Percentiles rank a stretch among this genome's conserved stretches.
Conservation (phyloP, 2,797 vertebrate species). For the Falco columbarius region DNA sequence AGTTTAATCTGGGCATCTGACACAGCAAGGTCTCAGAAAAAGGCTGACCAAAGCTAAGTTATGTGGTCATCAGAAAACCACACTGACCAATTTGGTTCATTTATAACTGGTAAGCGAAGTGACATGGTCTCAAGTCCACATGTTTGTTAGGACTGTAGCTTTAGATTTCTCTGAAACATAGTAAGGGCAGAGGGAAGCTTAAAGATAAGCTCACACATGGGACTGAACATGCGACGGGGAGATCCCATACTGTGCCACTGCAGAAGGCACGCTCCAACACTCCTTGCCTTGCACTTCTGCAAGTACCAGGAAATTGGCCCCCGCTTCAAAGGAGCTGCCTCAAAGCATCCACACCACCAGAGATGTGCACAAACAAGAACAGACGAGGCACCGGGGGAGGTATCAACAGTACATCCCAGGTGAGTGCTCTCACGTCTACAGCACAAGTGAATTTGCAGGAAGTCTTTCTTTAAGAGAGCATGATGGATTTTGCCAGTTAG, state of each 20-base stretch:
- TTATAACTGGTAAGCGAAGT: neutral
- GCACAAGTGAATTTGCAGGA: neutral
- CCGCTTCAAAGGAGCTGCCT: constrained; percentile 14
- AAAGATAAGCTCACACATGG: neutral
- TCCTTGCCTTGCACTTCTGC: neutral
- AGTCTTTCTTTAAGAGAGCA: neutral
- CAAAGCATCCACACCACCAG: neutral
- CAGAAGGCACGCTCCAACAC: neutral
- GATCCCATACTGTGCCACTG: neutral
- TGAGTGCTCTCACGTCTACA: neutral
- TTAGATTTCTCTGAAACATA: neutral
- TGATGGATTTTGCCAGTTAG: neutral
- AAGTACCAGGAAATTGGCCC: neutral
- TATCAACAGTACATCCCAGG: neutral
- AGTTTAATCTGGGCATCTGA: neutral
- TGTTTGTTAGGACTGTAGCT: neutral
- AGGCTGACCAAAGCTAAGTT: neutral
- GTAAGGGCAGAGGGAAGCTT: neutral
- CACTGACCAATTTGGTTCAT: neutral
- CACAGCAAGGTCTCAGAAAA: neutral
- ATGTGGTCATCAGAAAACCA: neutral
- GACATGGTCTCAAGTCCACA: neutral
- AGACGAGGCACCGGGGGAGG: neutral
- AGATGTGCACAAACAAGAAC: neutral
- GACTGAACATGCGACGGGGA: rapidly evolving